Evolutionary conservation across 2,113 vertebrate genomes (phyloP), one percentile per base, ranked within the genome.

Genomic region (Salvelinus fontinalis): DNA sequence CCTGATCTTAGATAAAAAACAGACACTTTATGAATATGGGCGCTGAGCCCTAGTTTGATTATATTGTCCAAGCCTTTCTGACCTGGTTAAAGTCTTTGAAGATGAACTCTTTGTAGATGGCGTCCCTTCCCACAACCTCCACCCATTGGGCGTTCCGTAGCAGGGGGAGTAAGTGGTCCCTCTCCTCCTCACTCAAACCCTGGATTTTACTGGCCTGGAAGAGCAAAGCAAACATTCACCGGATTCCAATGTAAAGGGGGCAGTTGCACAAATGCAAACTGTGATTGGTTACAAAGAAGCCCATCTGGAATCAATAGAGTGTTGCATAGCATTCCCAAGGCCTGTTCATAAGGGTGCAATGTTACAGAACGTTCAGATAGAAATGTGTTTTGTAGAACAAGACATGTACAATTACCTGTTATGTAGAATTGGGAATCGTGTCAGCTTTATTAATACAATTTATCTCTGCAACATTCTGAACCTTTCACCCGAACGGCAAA

Each of bases 61-160:
- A 27, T 59, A 2, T 54, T 26, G 24, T 29, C 16, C 39, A 44
- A 89, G 9, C 39, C 39, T 44, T 12, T 44, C 39, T 44, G 9
- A 99, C 98, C 96, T 97, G 94, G 70, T 98, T 99, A 85, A 99
- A 99, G 84, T 99, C 97, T 94, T 99, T 99, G 85, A 99, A 99
- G 79, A 97, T 87, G 77, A 98, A 99, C 89, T 99, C 97, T 79
- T 99, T 99, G 93, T 96, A 99, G 90, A 99, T 98, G 86, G 97
- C 98, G 0, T 99, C 98, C 49, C 97, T 93, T 26, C 95, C 97
- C 79, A 95, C 96, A 13, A 96, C 91, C 83, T 97, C 97, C 0
- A 95, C 95, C 98, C 98, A 99, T 20, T 98, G 97, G 66, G 97
- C 95, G 0, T 91, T 96, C 77, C 92, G 91, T 60, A 99, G 92